phyloP scores from a whole-genome alignment of 2,797 vertebrate species.

The Eremophila alpestris region DNA sequence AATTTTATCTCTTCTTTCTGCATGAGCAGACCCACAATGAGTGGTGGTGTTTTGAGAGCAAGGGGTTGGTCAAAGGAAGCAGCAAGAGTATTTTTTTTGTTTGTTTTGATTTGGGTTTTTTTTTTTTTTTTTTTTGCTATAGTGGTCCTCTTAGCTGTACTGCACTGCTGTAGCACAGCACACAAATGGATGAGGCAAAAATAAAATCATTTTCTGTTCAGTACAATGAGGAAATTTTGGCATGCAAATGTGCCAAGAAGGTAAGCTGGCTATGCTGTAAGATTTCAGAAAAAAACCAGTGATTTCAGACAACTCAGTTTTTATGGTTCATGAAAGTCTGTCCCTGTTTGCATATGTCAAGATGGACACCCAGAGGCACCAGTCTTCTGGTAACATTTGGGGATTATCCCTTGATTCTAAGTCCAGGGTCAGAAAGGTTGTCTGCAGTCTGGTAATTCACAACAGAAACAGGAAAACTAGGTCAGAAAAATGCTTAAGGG shows the following conservation, averaged over 20 bases:
- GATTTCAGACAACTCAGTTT: not conserved
- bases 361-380: not conserved
- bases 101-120: no score
- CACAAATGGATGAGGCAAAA: not conserved
- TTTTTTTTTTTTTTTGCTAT: not conserved
- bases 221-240: not conserved
- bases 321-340: not conserved
- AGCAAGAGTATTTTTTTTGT: not conserved
- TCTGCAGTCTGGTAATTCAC: not conserved
- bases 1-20: no score
- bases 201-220: not conserved
- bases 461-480: not conserved
- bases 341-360: not conserved
- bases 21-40: not conserved
- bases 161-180: not conserved
- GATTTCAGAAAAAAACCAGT: not conserved
- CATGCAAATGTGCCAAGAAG: not conserved
- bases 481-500: conserved; percentile 16
- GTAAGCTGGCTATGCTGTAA: not conserved
- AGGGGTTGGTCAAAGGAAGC: not conserved
- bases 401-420: not conserved
- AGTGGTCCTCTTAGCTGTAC: fast-evolving
- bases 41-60: not conserved
- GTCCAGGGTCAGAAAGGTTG: not conserved
- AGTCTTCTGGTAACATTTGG: not conserved